Evolutionary conservation across 2,888 invertebrate species (phyloP).

Genomic region (Chrysodeixis includens): DNA sequence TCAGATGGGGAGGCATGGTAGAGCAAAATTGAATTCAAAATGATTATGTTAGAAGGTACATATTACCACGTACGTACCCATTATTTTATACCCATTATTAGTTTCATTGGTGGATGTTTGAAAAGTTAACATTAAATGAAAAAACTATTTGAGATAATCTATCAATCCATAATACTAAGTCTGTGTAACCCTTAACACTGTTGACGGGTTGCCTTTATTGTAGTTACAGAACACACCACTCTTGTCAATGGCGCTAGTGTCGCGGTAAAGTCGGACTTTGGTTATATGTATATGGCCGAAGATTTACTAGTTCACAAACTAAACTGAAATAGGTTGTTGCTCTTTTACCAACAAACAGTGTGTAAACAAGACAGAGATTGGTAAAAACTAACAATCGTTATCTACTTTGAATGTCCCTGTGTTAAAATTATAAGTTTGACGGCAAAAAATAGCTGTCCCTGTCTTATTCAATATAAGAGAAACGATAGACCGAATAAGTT

Average conservation of each 20-base stretch:
- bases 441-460: no score
- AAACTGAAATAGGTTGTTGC: not conserved
- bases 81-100: no score
- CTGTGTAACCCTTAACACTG: conserved; percentile 9
- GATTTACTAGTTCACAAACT: conserved; percentile 1
- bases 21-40: not conserved
- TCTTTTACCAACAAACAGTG: not conserved
- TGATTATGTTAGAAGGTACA: not conserved
- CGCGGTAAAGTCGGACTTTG: conserved; percentile 8
- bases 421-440: no score
- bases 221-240: conserved; percentile 28
- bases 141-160: conserved; percentile 58
- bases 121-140: conserved; percentile 16
- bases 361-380: no score
- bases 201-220: conserved; percentile 16
- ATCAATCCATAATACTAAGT: conserved; percentile 40
- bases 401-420: no score
- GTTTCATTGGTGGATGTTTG: no score
- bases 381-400: no score
- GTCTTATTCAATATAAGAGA: no score
- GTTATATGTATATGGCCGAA: conserved; percentile 11
- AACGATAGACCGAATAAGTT: not conserved
- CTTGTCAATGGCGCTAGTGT: conserved; percentile 26
- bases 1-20: no score
- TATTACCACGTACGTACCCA: not conserved